Base-by-base conservation (phyloP, 2,113 vertebrate species). In the Strix uralensis region DNA sequence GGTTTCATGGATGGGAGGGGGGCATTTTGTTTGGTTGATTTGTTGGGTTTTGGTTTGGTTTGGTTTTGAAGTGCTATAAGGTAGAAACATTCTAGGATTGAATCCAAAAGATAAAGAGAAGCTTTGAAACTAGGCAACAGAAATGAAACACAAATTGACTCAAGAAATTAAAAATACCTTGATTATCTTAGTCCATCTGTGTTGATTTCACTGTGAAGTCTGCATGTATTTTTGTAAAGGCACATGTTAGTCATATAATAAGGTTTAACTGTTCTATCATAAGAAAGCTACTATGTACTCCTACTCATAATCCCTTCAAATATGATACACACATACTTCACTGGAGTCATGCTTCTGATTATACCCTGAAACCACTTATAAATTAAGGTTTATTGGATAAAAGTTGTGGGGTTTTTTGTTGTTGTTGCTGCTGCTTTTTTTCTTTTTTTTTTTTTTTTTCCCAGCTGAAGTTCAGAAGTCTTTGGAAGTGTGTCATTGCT, bases 151-250 rank as follows among this genome's bases (percentile, higher is more conserved):
- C 21, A 77, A 75, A 88, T 51, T 85, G 5, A 79, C 11, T 72
- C 26, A 91, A 44, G 15, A 91, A 91, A 85, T 80, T 77, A 65
- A 92, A 95, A 82, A 63, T 30, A 36, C 47, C 46, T 82, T 79
- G 20, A 44, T 47, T 86, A 54, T 44, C 42, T 51, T 71, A 79
- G 90, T 91, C 36, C 49, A 25, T 66, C 42, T 85, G 26, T 61
- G 58, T 69, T 65, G 38, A 78, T 86, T 81, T 80, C 26, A 47
- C 72, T 90, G n/a, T 57, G 30, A 92, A 88, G 32, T 65, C n/a
- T 77, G 8, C 18, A 47, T 40, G 7, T 57, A 81, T 71, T 94
- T 85, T 88, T 92, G 32, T 63, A 58, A 79, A 86, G 52, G 54
- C 40, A 63, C 22, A 32, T 67, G 12, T 11, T 83, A 78, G 15